Base-by-base conservation (phyloP, 2,888 invertebrate species). In the Molanna angustata region DNA sequence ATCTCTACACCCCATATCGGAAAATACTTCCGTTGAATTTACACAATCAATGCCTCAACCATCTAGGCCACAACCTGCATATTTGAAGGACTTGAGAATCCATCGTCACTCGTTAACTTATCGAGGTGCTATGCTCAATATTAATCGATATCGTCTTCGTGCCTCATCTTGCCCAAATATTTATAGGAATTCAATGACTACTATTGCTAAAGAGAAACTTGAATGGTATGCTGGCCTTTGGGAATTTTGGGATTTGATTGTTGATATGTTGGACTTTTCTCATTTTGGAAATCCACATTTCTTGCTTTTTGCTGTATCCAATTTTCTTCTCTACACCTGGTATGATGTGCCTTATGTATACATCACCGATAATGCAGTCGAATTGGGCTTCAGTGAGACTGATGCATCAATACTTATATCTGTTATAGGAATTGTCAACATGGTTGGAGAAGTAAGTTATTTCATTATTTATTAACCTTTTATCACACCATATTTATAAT, bases 271-370 rank as follows among this genome's bases (percentile, higher is more conserved):
- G 41, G 90, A 92, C 69, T 83, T 90, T 67, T 87, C 88, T 0
- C 86, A 90, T 72, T 88, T 92, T 69, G 71, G 77, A 45, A 88
- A 90, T 69, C 79, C 79, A 17, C 80, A 78, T 60, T 91, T 88
- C 72, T 72, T 88, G 20, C 72, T 90, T 47, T 94, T 94, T 73
- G 85, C 90, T 18, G 67, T 94, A 16, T 93, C 93, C 54, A 94
- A 94, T 74, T 91, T 94, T 69, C 77, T 94, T 17, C 78, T 95
- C 59, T 94, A 94, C 76, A 86, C 90, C 64, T 94, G 94, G 89
- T 90, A 90, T 71, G 94, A 95, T 69, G 90, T 94, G 50, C 93
- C 94, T 2, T 95, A 95, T 69, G 88, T 95, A 61, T 95, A 92
- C 74, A 80, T 94, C 60, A 84, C 89, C 2, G 94, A 94, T 67